These are phyloP conservation scores for Siderastrea radians DNA, from an alignment of 92 coral and sea anemone species.

Conservation along the genomic window DNA sequence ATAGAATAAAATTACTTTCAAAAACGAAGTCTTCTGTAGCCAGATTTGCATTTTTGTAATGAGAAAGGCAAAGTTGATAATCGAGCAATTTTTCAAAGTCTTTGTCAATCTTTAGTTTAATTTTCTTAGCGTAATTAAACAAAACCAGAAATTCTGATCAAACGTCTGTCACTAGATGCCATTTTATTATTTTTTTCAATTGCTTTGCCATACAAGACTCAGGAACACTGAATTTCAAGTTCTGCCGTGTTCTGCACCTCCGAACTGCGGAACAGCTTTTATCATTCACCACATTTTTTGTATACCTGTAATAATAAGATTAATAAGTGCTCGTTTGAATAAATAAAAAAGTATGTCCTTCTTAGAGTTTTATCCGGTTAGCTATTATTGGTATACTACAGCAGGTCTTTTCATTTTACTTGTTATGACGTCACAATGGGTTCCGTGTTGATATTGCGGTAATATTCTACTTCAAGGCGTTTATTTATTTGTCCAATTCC, in stretches of 20 bases:
- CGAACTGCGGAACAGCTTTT: background rate
- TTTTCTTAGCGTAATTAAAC: background rate
- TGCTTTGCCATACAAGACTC: background rate
- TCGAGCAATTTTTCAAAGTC: background rate
- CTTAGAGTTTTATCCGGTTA: background rate
- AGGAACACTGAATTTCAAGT: background rate
- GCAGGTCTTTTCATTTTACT: background rate
- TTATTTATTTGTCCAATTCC: background rate
- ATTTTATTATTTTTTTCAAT: constrained; percentile 2
- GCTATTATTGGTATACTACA: background rate
- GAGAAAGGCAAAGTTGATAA: background rate
- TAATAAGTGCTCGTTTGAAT: background rate
- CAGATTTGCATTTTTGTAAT: constrained; percentile 13
- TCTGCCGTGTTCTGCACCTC: background rate
- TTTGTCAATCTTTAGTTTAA: constrained; percentile 4
- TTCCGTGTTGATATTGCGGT: constrained; percentile 11
- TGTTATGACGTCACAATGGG: constrained; percentile 15
- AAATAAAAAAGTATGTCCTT: background rate
- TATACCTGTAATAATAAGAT: background rate
- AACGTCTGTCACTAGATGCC: background rate
- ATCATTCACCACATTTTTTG: background rate
- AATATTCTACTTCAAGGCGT: background rate
- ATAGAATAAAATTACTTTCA: background rate
- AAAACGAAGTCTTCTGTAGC: no score
- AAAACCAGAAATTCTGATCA: background rate